Conservation (phyloP, 2,113 vertebrate genomes). For the Solenodon paradoxus region DNA sequence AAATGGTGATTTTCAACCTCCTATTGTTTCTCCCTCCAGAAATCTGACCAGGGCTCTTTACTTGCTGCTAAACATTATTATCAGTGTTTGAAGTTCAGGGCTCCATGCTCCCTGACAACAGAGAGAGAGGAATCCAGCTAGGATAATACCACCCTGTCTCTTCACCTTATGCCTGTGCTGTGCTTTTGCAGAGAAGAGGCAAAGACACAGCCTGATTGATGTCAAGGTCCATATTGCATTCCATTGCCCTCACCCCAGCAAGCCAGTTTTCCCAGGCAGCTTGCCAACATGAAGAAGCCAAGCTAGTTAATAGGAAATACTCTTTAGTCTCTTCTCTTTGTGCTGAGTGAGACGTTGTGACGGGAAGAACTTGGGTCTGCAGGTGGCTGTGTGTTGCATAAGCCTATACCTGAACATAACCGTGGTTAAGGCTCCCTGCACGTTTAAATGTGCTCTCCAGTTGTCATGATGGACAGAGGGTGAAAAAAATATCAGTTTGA, state of each 20-base stretch:
- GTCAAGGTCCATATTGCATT: slow-evolving; percentile 63
- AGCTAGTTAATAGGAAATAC: neutral
- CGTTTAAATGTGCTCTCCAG: neutral
- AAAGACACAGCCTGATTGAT: slow-evolving; percentile 74
- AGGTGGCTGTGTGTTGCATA: neutral
- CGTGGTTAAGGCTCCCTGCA: neutral
- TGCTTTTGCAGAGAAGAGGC: slow-evolving; percentile 61
- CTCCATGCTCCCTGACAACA: neutral
- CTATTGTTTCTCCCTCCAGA: slow-evolving; percentile 60
- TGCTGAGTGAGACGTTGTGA: neutral
- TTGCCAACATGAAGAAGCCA: slow-evolving; percentile 29
- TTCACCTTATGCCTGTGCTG: neutral
- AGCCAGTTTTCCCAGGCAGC: slow-evolving; percentile 46
- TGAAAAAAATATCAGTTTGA: neutral
- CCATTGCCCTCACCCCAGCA: neutral
- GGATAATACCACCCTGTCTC: neutral
- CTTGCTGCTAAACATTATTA: slow-evolving; percentile 70
- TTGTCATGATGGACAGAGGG: neutral
- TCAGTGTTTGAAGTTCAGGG: slow-evolving; percentile 60
- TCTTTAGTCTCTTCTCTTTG: neutral
- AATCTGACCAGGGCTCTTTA: slow-evolving; percentile 64
- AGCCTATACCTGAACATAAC: neutral
- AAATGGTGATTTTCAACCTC: slow-evolving; percentile 57
- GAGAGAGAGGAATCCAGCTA: neutral
- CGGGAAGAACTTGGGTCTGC: neutral